phyloP scores from a whole-genome alignment of 2,888 invertebrate species.

The Ormyrus labotus region DNA sequence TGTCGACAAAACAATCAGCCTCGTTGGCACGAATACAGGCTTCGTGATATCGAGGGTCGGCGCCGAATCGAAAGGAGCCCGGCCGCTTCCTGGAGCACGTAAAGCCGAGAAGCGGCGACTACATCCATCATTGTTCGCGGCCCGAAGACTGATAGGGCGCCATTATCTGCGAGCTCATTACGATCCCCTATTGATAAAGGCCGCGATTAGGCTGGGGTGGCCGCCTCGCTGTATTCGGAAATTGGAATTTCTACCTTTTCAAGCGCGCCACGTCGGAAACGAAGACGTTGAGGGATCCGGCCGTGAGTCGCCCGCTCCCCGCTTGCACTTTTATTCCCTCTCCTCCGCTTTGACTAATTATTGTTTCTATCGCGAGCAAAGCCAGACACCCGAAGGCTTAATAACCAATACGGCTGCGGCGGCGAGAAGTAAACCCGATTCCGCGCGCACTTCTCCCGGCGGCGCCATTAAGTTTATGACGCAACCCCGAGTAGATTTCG shows the following conservation, averaged over 20 bases:
- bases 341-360: not conserved
- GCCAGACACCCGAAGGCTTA: slow-evolving; percentile 13
- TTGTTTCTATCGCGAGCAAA: no score
- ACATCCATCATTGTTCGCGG: slow-evolving; percentile 74
- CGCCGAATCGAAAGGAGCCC: slow-evolving; percentile 29
- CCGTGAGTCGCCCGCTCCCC: slow-evolving; percentile 44
- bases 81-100: slow-evolving; percentile 30
- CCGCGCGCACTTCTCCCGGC: slow-evolving; percentile 40
- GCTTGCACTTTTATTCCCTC: not conserved
- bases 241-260: slow-evolving; percentile 71
- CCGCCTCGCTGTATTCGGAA: slow-evolving; percentile 67
- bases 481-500: slow-evolving; percentile 62
- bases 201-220: slow-evolving; percentile 66
- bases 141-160: slow-evolving; percentile 72
- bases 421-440: slow-evolving; percentile 51
- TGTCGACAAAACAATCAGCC: slow-evolving; percentile 57
- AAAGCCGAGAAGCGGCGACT: slow-evolving; percentile 57
- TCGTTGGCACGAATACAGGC: slow-evolving; percentile 42
- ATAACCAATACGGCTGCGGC: slow-evolving; percentile 35
- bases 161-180: slow-evolving; percentile 75
- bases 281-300: slow-evolving; percentile 64
- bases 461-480: slow-evolving; percentile 62
- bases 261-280: slow-evolving; percentile 65
- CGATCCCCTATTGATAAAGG: slow-evolving; percentile 75
- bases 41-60: slow-evolving; percentile 27